Evolutionary conservation across 2,888 invertebrate genomes (phyloP).

Genomic region (Nycteola revayana): DNA sequence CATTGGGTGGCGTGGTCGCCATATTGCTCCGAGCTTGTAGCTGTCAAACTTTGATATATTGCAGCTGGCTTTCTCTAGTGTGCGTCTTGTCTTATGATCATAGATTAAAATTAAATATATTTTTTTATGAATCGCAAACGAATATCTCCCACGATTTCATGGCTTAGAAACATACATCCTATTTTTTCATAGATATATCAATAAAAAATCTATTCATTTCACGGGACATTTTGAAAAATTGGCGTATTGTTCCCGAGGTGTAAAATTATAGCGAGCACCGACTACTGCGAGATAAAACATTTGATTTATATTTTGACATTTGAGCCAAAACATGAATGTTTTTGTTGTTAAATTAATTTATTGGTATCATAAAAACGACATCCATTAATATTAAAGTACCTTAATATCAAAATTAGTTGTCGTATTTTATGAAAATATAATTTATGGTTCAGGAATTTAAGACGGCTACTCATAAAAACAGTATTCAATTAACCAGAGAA

Average conservation of each 20-base stretch:
- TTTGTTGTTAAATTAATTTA: conserved; percentile 66
- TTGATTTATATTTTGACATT: conserved; percentile 74
- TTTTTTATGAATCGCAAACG: conserved; percentile 35
- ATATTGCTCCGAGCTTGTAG: conserved; percentile 79
- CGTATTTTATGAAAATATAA: no score
- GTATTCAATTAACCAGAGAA: conserved; percentile 3
- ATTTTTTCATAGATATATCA: conserved; percentile 8
- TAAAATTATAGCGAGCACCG: conserved; percentile 59
- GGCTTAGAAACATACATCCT: conserved; percentile 4
- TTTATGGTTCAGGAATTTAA: no score
- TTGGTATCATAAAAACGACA: conserved; percentile 63
- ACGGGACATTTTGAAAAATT: conserved; percentile 58
- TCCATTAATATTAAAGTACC: conserved; percentile 42
- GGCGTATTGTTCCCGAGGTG: conserved; percentile 64
- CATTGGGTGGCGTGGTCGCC: conserved; percentile 80
- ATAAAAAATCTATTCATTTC: conserved; percentile 41
- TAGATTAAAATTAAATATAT: conserved; percentile 57
- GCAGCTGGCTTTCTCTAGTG: conserved; percentile 71
- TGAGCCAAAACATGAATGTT: conserved; percentile 66
- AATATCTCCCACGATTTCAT: conserved; percentile 16
- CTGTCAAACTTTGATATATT: conserved; percentile 81
- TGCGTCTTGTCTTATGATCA: conserved; percentile 73
- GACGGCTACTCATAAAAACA: no score
- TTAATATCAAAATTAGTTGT: conserved; percentile 29
- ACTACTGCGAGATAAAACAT: conserved; percentile 51